Evolutionary conservation across 2,888 invertebrate genomes (phyloP), one percentile per base, ranked within the genome.

Genomic region (Temnothorax unifasciatus): DNA sequence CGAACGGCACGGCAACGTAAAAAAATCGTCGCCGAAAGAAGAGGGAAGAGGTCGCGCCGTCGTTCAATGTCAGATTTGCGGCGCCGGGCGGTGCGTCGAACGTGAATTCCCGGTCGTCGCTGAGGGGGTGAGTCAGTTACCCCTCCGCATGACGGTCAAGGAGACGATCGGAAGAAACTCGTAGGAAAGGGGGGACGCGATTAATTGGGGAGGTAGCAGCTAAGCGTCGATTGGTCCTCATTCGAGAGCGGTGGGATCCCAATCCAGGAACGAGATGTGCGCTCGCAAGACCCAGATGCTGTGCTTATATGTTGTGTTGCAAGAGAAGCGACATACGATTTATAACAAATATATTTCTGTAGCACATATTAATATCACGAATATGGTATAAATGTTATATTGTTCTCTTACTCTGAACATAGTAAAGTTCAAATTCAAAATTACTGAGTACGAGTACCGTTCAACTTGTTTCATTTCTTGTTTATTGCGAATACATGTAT

Each of bases 71-170:
- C 59, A 61, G 25, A 61, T 41, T 29, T 9, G 8, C 29, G 50
- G 41, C 25, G 79, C 77, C 82, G 71, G 71, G 6, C 63, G 0
- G 18, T 85, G 83, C 52, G 44, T 74, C 79, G 85, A 84, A 84
- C 83, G 85, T 79, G 63, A 88, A 86, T 85, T 87, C 71, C 34
- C 5, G 34, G 44, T 74, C 34, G 73, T 83, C 64, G 68, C 63
- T 59, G 69, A 21, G 21, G 21, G 89, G 86, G 88, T 90, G 90
- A 90, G 86, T 90, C 89, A 90, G 89, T 82, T 66, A 89, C 81
- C 90, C 89, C 69, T 68, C 85, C 50, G 73, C 73, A 87, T 86
- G 90, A 90, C 88, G 88, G 89, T 90, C 90, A 90, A 88, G 90
- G 86, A 87, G 75, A 89, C 83, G 86, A 90, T 87, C 84, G 83